Base-by-base conservation (phyloP, 2,113 vertebrate genomes). In the Azemiops feae region DNA sequence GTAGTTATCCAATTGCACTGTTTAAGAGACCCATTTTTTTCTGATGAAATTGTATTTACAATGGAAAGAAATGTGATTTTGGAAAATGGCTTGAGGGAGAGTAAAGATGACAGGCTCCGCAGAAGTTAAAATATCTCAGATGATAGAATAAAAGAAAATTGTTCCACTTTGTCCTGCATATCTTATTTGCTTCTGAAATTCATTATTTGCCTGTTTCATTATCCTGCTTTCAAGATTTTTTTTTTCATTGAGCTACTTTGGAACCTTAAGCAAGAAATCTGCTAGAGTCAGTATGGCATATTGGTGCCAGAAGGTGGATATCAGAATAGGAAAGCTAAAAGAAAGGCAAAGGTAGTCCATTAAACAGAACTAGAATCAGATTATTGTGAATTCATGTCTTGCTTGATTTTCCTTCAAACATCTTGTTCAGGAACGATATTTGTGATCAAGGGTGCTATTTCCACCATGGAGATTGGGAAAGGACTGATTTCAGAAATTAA, bases 81-180 rank as follows among this genome's bases (percentile, higher is more conserved):
- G 95, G 91, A 96, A 64, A 87, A 57, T 85, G 0, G 39, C 87
- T 74, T 53, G 89, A 85, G 88, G 85, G 52, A 87, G 91, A 20
- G 87, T 9, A 54, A 89, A 93, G 88, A 90, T 92, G 34, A 27
- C 55, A 52, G 22, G 12, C 52, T 93, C 92, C 87, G 87, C 0
- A 0, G 87, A 74, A 0, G 0, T 55, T 89, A 88, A 91, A 3
- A 1, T 89, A 92, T 87, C 85, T 0, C 0, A 89, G 91, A 94
- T 30, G 90, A 93, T 87, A 3, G 58, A 95, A 96, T 89, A 92
- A 94, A 95, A 18, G 5, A 85, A 95, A 96, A 87, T 93, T 93
- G 11, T 0, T 0, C 5, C 64, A 69, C n/a, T 88, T 86, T 89
- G 90, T 34, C 16, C 39, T 55, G 88, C 14, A 7, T 30, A 27